phyloP scores from a whole-genome alignment of 2,888 invertebrate species.

The Drosophila infuscata region DNA sequence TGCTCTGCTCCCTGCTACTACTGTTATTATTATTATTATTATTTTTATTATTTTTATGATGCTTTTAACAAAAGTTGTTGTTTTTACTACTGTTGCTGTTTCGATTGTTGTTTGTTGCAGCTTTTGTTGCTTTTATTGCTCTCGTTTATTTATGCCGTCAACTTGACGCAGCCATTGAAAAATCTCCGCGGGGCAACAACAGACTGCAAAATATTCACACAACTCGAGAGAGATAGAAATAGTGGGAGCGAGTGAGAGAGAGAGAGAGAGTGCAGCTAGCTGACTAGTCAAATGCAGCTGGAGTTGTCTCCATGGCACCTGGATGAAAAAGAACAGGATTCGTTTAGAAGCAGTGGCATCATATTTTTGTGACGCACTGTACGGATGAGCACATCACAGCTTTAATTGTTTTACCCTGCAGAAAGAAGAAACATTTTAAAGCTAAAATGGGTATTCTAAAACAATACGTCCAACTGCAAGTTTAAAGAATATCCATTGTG shows the following conservation, averaged over 20 bases:
- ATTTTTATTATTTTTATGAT: slow-evolving; percentile 37
- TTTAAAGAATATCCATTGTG: background rate
- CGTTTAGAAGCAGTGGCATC: slow-evolving; percentile 21
- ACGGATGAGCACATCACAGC: slow-evolving; percentile 33
- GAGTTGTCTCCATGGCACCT: slow-evolving; percentile 38
- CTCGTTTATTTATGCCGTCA: slow-evolving; percentile 53
- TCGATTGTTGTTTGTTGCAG: slow-evolving; percentile 7
- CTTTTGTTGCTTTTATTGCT: slow-evolving; percentile 25
- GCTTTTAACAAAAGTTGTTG: slow-evolving; percentile 19
- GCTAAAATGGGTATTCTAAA: background rate
- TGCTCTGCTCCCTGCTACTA: background rate
- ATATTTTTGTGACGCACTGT: slow-evolving; percentile 17
- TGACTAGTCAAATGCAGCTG: slow-evolving; percentile 31
- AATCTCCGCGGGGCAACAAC: slow-evolving; percentile 40
- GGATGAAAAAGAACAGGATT: slow-evolving; percentile 6
- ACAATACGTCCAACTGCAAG: background rate
- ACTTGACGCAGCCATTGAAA: slow-evolving; percentile 56
- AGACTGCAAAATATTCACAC: background rate
- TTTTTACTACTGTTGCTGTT: slow-evolving; percentile 27
- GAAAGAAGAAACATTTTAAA: background rate
- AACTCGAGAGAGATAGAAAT: background rate
- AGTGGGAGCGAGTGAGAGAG: no score
- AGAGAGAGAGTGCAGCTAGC: background rate
- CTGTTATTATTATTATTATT: slow-evolving; percentile 12
- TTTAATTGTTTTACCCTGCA: slow-evolving; percentile 52